phyloP scores from a whole-genome alignment of 2,113 vertebrate genomes.

The Labrus mixtus region DNA sequence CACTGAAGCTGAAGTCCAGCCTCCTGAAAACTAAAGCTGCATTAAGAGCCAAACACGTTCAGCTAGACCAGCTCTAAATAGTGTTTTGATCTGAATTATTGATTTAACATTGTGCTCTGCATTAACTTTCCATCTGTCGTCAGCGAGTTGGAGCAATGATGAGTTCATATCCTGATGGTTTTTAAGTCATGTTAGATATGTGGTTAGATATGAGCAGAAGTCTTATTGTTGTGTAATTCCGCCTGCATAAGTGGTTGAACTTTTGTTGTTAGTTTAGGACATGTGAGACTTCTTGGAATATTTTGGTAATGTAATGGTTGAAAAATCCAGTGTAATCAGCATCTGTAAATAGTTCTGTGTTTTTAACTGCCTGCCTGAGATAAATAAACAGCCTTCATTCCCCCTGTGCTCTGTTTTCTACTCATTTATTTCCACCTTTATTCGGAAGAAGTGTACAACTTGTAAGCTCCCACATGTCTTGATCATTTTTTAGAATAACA shows the following conservation, averaged over 20 bases:
- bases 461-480: background rate
- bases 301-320: background rate
- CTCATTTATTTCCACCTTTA: constrained; percentile 18
- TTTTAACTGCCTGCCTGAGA: constrained; percentile 20
- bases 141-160: background rate
- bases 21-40: constrained; percentile 24
- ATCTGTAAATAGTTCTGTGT: constrained; percentile 18
- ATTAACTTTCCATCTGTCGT: background rate
- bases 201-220: background rate
- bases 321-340: constrained; percentile 5
- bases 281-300: constrained; percentile 4
- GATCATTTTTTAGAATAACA: background rate
- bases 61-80: constrained; percentile 30
- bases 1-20: constrained; percentile 18
- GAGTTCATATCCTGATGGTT: background rate
- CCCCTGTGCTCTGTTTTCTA: background rate
- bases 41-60: background rate
- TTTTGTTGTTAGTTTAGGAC: background rate
- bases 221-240: background rate
- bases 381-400: constrained; percentile 52
- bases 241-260: background rate
- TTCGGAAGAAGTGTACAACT: background rate
- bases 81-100: constrained; percentile 3
- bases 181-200: background rate
- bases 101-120: background rate